Evolutionary conservation across 1,140 invertebrate genomes (phyloP).

Genomic region (Tetragonula clypearis): DNA sequence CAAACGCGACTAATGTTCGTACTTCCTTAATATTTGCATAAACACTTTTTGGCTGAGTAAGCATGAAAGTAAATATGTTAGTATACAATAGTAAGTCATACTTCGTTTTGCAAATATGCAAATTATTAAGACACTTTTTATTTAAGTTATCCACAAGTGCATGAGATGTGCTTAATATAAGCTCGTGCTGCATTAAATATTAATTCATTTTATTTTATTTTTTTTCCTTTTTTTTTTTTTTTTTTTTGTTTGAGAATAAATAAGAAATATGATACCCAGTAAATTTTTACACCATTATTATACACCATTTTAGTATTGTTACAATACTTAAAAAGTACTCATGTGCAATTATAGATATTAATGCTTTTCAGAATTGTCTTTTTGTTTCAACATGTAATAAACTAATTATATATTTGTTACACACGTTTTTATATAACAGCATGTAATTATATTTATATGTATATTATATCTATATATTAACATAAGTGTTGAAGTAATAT

Average conservation of each 20-base stretch:
- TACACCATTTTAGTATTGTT: not conserved
- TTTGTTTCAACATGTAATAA: not conserved
- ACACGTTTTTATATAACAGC: slow-evolving; percentile 6
- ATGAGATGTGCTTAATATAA: slow-evolving; percentile 52
- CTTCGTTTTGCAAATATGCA: not conserved
- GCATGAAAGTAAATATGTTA: slow-evolving; percentile 31
- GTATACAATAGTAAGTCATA: slow-evolving; percentile 16
- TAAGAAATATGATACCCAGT: not conserved
- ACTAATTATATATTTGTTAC: not conserved
- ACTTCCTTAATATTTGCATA: slow-evolving; percentile 3
- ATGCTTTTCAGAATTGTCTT: slow-evolving; percentile 5
- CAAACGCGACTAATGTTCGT: slow-evolving; percentile 31
- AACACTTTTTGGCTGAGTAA: slow-evolving; percentile 57
- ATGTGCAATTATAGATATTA: not conserved
- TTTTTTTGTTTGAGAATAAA: not conserved
- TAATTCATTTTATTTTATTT: not conserved
- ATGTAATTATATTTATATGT: slow-evolving; percentile 17
- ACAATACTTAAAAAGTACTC: not conserved
- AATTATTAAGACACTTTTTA: slow-evolving; percentile 7
- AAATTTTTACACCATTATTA: not conserved
- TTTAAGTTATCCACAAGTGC: slow-evolving; percentile 47
- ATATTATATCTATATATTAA: not conserved
- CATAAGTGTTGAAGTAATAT: not conserved
- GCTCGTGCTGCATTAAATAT: not conserved
- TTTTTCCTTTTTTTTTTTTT: not conserved